Conservation (phyloP, 2,113 vertebrate genomes). For the Pterophyllum scalare region DNA sequence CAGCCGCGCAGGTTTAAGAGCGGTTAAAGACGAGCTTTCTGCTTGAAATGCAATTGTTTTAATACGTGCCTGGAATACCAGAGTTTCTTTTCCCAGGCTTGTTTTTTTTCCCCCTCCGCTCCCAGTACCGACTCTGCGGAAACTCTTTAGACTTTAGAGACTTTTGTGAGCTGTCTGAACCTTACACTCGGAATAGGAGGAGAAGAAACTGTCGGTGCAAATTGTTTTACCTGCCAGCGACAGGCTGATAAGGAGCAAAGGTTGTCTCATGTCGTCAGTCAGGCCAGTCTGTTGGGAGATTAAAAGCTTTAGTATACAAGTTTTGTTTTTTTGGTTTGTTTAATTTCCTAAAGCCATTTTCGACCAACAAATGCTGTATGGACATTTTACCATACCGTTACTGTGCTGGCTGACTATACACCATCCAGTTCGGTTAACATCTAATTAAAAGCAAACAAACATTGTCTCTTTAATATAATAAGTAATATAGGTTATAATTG, state of each 20-base stretch:
- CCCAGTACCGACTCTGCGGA: conserved; percentile 16
- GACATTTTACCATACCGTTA: background rate
- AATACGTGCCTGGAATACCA: conserved; percentile 50
- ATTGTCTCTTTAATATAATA: background rate
- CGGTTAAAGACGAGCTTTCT: conserved; percentile 14
- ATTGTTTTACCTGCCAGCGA: conserved; percentile 73
- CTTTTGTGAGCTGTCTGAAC: conserved; percentile 2
- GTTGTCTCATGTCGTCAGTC: conserved; percentile 76
- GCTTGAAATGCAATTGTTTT: conserved; percentile 39
- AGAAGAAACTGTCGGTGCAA: background rate
- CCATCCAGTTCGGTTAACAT: background rate
- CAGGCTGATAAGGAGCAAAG: conserved; percentile 51
- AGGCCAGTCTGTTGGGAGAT: conserved; percentile 59
- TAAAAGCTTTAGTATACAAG: background rate
- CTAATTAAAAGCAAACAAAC: background rate
- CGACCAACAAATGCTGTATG: background rate
- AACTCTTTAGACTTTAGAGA: background rate
- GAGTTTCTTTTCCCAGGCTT: background rate
- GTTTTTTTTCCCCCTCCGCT: background rate
- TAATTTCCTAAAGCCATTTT: too few species aligned
- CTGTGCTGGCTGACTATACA: background rate
- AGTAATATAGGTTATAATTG: background rate
- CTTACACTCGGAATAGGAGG: background rate
- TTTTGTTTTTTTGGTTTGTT: too few species aligned
- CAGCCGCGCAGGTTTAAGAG: conserved; percentile 54